Percentiles rank a stretch among this genome's conserved stretches.
Conservation (phyloP, 2,113 vertebrate genomes). For the Dipodomys stephensi region DNA sequence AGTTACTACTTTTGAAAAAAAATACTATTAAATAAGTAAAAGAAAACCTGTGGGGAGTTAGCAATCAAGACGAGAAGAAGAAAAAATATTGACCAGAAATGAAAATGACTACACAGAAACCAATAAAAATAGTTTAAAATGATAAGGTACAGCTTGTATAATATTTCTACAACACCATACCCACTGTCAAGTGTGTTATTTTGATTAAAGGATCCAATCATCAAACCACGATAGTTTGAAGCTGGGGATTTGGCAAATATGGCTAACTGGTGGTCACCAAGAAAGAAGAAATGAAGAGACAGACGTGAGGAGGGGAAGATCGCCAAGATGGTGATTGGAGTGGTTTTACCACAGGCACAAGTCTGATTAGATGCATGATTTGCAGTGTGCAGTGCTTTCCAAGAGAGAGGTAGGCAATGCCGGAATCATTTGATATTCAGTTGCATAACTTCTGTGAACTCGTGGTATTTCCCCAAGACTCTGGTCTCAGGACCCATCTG, state of each 20-base stretch:
- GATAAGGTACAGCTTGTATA: not conserved
- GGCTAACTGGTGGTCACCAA: too few relatives aligned
- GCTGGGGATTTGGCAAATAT: not conserved
- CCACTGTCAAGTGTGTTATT: not conserved
- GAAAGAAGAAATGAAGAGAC: not conserved
- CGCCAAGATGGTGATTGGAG: not conserved
- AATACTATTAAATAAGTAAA: not conserved
- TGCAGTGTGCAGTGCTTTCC: accelerated
- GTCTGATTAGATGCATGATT: too few relatives aligned
- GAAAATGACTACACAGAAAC: not conserved
- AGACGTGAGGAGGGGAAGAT: too few relatives aligned
- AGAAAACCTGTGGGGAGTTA: not conserved
- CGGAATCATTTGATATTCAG: not conserved
- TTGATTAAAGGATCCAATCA: not conserved
- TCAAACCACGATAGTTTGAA: not conserved
- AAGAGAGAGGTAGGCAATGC: not conserved
- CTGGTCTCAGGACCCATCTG: not conserved
- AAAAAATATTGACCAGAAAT: not conserved
- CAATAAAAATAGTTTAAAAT: not conserved
- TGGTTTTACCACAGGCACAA: not conserved
- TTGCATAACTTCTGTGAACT: not conserved
- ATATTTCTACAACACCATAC: not conserved
- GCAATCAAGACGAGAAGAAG: not conserved
- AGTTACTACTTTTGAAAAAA: not conserved
- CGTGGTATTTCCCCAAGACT: not conserved